Evolutionary conservation across 2,113 vertebrate genomes (phyloP), one percentile per base, ranked within the genome.

Genomic region (Notarius lentiginosus): DNA sequence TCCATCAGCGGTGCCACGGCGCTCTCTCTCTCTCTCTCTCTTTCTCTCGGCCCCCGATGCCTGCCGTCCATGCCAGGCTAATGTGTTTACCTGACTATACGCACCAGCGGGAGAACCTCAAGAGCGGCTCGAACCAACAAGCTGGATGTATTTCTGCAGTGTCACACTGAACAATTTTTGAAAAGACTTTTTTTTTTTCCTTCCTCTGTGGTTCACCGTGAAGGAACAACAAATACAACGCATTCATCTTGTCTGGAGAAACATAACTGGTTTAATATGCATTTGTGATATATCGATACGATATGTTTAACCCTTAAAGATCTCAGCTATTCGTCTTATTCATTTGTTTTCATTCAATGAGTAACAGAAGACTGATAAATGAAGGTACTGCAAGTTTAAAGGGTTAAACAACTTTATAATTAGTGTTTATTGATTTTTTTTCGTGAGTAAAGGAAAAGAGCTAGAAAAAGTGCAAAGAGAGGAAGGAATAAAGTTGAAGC

Each of bases 31-130:
- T 41, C 41, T 41, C 41, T 41, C 41, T 41, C 34, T 41, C 41
- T 56, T 12, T 85, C 89, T 90, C 41, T 77, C 55, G 55, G 41
- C 82, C 92, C 91, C 87, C 79, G 86, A 58, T 47, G 88, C 91
- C 88, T 90, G 91, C 92, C 91, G 89, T 91, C 90, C 87, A 77
- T 83, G 81, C 72, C 86, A 79, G 92, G 85, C 89, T 90, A 93
- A 91, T 92, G 88, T 93, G 92, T 94, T 94, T 94, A 94, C 90
- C 85, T 89, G 87, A 89, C 30, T 87, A 83, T 93, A 94, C 87
- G 93, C 90, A 92, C 90, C 89, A 79, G 79, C 89, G 86, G 89
- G 88, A 89, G 56, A 81, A 10, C 5, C 30, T 88, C 51, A 55
- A 79, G 47, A 65, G 24, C 55, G 1, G 65, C 49, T 65, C 6